Conservation (phyloP, 1,140 invertebrate species). For the Plodia interpunctella region DNA sequence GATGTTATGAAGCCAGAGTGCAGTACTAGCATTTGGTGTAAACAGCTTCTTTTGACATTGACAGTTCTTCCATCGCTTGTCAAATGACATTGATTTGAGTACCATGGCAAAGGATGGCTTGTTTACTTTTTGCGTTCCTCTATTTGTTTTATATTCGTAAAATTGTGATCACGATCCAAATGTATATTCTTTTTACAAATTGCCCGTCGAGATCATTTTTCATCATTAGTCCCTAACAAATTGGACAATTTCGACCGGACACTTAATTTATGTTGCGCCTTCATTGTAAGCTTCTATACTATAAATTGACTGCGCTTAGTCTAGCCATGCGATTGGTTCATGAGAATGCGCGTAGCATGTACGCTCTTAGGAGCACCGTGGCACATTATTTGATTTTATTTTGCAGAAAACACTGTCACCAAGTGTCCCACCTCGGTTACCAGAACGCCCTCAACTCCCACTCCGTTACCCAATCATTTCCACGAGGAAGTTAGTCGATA, state of each 20-base stretch:
- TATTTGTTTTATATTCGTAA: not conserved
- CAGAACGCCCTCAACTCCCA: conserved; percentile 59
- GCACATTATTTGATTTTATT: conserved; percentile 70
- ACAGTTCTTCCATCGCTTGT: no score
- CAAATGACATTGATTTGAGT: no score
- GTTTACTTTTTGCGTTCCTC: no score
- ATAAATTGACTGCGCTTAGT: conserved; percentile 18
- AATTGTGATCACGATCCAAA: not conserved
- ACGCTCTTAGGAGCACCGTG: conserved; percentile 54
- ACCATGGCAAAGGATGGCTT: no score
- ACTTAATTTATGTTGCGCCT: conserved; percentile 5
- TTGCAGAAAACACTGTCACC: conserved; percentile 70
- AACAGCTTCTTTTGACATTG: no score
- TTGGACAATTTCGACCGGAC: not conserved
- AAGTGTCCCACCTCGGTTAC: conserved; percentile 63
- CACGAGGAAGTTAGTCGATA: conserved; percentile 60
- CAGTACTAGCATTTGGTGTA: no score
- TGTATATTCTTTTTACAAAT: not conserved
- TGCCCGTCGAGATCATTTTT: not conserved
- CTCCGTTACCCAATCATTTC: conserved; percentile 64
- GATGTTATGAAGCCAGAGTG: no score
- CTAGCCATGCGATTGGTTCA: conserved; percentile 22
- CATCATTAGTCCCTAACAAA: not conserved
- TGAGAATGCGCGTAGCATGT: conserved; percentile 42
- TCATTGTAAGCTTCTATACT: conserved; percentile 16